Evolutionary conservation across 2,888 invertebrate genomes (phyloP).

Genomic region (Lamellibrachia satsuma): DNA sequence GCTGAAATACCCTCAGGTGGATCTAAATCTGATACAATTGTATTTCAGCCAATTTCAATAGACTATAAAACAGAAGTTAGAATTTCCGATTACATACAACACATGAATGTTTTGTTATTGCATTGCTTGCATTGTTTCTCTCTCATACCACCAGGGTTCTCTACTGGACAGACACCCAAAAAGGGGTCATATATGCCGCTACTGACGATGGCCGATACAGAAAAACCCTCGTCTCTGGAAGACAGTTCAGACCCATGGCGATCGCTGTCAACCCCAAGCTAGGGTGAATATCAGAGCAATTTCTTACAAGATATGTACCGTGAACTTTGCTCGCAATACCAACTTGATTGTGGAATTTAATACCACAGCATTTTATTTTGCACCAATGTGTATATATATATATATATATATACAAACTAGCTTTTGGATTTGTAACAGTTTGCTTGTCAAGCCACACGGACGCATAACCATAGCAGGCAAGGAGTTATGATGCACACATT

Average conservation of each 20-base stretch:
- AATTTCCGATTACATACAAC: background rate
- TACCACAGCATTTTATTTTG: too few species aligned
- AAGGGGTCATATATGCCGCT: constrained; percentile 63
- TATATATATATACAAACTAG: too few species aligned
- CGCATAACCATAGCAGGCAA: too few species aligned
- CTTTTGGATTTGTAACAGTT: too few species aligned
- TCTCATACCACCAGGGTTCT: constrained; percentile 74
- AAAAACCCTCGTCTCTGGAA: constrained; percentile 80
- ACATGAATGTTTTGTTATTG: background rate
- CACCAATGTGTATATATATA: too few species aligned
- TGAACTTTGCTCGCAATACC: background rate
- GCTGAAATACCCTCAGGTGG: too few species aligned
- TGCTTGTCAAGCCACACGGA: too few species aligned
- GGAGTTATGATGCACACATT: too few species aligned
- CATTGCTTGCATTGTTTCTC: background rate
- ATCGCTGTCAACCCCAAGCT: constrained; percentile 79
- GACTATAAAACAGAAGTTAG: background rate
- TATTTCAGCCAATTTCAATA: too few species aligned
- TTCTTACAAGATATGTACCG: background rate
- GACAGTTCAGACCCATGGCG: constrained; percentile 79
- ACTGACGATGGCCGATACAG: constrained; percentile 66
- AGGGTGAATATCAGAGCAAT: constrained; percentile 57
- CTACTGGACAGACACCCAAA: constrained; percentile 85
- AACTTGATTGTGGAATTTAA: background rate
- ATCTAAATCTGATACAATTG: too few species aligned